Evolutionary conservation across 2,888 invertebrate genomes (phyloP).

Genomic region (Drosophila yooni): DNA sequence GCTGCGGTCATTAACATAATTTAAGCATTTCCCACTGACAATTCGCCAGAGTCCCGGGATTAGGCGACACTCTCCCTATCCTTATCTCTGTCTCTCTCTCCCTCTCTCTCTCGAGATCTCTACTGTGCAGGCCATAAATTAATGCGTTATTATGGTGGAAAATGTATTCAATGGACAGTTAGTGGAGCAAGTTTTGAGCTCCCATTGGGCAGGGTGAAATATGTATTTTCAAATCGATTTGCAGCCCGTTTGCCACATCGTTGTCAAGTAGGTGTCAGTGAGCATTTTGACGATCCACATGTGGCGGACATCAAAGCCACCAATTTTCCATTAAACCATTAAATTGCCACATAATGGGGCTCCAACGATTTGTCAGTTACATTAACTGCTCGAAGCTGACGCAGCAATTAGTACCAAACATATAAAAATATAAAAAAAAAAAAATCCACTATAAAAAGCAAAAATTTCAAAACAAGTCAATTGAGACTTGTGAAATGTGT

Average conservation of each 20-base stretch:
- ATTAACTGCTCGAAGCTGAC: conserved; percentile 48
- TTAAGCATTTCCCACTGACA: conserved; percentile 55
- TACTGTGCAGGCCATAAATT: conserved; percentile 29
- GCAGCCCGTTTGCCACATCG: conserved; percentile 30
- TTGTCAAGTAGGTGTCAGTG: conserved; percentile 48
- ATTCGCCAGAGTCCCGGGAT: conserved; percentile 20
- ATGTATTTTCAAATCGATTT: conserved; percentile 27
- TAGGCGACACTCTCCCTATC: conserved; percentile 8
- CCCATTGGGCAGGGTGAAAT: background rate
- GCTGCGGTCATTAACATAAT: conserved; percentile 56
- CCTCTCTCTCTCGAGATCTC: background rate
- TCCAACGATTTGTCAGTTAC: conserved; percentile 66
- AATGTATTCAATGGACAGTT: conserved; percentile 3
- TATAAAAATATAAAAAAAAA: background rate
- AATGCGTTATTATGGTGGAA: conserved; percentile 18
- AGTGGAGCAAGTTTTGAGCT: conserved; percentile 2
- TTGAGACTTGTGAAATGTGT: conserved; percentile 62
- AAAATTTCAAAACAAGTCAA: conserved; percentile 63
- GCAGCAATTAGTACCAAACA: conserved; percentile 21
- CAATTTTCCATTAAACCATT: conserved; percentile 23
- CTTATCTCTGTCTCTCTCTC: background rate
- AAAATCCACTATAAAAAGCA: conserved; percentile 12
- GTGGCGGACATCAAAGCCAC: conserved; percentile 21
- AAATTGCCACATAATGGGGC: conserved; percentile 57
- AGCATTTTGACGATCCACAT: conserved; percentile 49